phyloP scores from a whole-genome alignment of 2,888 invertebrate genomes.

The Laspeyria flexula region DNA sequence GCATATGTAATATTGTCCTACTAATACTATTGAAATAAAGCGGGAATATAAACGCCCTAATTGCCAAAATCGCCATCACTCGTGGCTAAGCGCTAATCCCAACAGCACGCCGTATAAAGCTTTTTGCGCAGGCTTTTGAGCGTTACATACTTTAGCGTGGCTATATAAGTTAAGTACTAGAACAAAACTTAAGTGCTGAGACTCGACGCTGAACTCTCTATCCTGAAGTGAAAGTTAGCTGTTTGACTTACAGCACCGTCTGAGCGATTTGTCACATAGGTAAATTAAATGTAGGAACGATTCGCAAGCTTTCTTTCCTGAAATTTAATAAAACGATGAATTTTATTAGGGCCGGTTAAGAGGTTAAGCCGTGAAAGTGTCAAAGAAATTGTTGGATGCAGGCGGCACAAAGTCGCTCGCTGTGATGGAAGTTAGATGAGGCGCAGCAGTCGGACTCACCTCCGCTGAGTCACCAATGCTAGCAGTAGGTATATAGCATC shows the following conservation, averaged over 20 bases:
- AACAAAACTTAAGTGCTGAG: slow-evolving; percentile 8
- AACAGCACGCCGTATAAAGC: slow-evolving; percentile 46
- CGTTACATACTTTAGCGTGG: slow-evolving; percentile 51
- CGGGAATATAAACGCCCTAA: background rate
- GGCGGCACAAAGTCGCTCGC: no score
- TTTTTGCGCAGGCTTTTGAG: slow-evolving; percentile 69
- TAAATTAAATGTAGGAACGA: background rate
- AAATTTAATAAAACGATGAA: no score
- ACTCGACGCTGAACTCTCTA: slow-evolving; percentile 4
- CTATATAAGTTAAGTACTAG: slow-evolving; percentile 12
- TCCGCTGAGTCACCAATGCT: no score
- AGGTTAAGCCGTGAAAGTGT: no score
- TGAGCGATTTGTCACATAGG: background rate
- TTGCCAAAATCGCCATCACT: slow-evolving; percentile 27
- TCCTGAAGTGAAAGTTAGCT: slow-evolving; percentile 5
- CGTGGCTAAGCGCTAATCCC: slow-evolving; percentile 18
- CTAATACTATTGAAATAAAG: no score
- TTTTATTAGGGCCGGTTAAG: no score
- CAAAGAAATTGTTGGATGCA: no score
- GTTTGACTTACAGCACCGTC: background rate
- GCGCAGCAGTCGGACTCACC: no score
- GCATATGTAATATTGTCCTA: no score
- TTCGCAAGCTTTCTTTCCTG: no score
- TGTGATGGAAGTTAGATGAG: no score
- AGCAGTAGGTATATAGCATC: no score